Percentiles rank a stretch among this genome's conserved stretches.
Conservation (phyloP, 30 jellyfish, hydroid and myxozoan genomes). For the Sanderia malayensis region DNA sequence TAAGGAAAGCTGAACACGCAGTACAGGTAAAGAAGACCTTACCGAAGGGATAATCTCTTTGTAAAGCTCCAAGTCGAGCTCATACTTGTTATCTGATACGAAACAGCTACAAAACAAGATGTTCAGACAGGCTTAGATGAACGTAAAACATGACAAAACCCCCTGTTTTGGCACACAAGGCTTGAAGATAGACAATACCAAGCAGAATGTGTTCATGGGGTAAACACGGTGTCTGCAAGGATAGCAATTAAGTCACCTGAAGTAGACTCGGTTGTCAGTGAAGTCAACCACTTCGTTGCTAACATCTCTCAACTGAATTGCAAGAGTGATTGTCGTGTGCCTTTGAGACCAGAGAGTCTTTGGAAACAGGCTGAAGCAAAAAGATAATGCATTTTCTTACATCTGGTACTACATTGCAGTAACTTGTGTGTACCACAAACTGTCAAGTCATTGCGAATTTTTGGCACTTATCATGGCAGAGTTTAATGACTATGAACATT, state of each 20-base stretch:
- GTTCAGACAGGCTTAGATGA: not conserved
- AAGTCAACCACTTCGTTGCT: not conserved
- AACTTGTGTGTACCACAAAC: no score
- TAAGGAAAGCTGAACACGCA: not conserved
- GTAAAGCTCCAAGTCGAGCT: slow-evolving; percentile 40
- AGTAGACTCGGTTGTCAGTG: not conserved
- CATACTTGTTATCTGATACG: not conserved
- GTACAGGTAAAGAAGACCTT: not conserved
- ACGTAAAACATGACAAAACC: not conserved
- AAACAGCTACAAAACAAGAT: not conserved
- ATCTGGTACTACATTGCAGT: no score
- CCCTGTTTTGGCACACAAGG: not conserved
- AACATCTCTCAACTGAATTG: not conserved
- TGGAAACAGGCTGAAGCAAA: not conserved
- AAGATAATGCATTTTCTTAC: no score
- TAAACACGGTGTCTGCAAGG: not conserved
- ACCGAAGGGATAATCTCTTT: slow-evolving; percentile 17
- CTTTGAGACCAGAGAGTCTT: not conserved
- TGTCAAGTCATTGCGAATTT: not conserved
- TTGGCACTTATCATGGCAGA: not conserved
- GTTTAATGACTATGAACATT: not conserved
- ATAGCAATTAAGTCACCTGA: not conserved
- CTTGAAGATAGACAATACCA: not conserved
- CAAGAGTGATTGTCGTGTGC: not conserved
- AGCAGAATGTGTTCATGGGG: not conserved